Conservation (phyloP, 2,113 vertebrate genomes). For the Ammospiza nelsoni region DNA sequence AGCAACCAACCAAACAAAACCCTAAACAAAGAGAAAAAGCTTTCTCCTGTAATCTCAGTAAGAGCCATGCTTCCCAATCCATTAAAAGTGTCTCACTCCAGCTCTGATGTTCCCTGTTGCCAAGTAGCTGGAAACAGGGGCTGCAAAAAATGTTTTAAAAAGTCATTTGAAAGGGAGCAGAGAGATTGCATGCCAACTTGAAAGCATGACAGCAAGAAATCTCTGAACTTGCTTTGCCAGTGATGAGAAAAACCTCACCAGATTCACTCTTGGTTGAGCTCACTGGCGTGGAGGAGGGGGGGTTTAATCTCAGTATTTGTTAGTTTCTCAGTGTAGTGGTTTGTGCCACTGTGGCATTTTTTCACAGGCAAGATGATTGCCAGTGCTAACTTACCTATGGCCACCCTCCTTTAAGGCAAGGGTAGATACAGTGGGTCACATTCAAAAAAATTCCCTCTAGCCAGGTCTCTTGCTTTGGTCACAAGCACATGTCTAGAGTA, state of each 20-base stretch:
- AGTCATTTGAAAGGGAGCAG: constrained; percentile 2
- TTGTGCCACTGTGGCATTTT: not conserved
- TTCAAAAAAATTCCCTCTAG: not conserved
- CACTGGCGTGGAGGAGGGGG: not conserved
- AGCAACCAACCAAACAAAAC: not conserved
- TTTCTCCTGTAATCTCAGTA: not conserved
- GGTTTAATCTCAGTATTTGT: not conserved
- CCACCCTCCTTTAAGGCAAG: not conserved
- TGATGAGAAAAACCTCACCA: not conserved
- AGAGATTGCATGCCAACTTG: not conserved
- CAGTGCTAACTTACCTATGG: not conserved
- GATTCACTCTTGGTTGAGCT: not conserved
- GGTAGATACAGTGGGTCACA: not conserved
- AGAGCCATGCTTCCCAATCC: not conserved
- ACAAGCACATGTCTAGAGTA: not conserved
- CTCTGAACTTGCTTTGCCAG: not conserved
- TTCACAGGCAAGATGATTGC: not conserved
- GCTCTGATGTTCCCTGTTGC: not conserved
- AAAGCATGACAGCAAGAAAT: not conserved
- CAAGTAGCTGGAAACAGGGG: not conserved
- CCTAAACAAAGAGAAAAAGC: not conserved
- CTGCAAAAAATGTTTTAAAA: constrained; percentile 8
- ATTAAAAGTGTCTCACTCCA: not conserved
- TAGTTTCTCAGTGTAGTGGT: not conserved
- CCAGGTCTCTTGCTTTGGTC: not conserved